These are phyloP conservation scores for Lordiphosa mommai DNA, from an alignment of 1,140 invertebrate species.

Conservation along the genomic window DNA sequence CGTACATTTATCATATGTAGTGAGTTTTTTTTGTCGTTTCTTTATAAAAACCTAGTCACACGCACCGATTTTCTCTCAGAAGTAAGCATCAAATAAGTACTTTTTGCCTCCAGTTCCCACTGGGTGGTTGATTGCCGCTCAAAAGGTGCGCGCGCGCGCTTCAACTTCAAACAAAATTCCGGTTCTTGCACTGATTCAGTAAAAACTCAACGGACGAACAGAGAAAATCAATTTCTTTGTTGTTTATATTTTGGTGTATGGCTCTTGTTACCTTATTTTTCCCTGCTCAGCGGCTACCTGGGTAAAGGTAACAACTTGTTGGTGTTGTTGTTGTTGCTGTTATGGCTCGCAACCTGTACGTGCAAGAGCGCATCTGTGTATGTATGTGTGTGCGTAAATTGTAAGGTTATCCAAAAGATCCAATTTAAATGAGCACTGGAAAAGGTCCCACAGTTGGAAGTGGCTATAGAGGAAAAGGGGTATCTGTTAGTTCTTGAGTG, in stretches of 20 bases:
- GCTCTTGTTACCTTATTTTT: slow-evolving; percentile 44
- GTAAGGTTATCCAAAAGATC: slow-evolving; percentile 48
- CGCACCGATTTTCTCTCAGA: too few relatives aligned
- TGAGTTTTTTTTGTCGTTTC: too few relatives aligned
- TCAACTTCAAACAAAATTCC: slow-evolving; percentile 69
- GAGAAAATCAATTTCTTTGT: slow-evolving; percentile 76
- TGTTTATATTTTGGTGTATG: slow-evolving; percentile 40
- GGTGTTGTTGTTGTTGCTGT: slow-evolving; percentile 11
- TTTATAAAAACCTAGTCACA: too few relatives aligned
- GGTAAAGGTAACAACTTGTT: slow-evolving; percentile 15
- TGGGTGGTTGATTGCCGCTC: slow-evolving; percentile 12
- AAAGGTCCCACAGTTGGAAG: slow-evolving; percentile 25
- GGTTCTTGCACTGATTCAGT: slow-evolving; percentile 69
- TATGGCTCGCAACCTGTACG: slow-evolving; percentile 13
- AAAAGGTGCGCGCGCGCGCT: slow-evolving; percentile 42
- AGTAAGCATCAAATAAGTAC: too few relatives aligned
- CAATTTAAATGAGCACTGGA: slow-evolving; percentile 61
- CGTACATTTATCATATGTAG: too few relatives aligned
- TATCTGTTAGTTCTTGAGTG: neutral
- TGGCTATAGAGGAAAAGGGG: slow-evolving; percentile 15
- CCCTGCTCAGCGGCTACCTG: slow-evolving; percentile 43
- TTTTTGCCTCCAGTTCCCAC: neutral
- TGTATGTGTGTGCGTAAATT: slow-evolving; percentile 18
- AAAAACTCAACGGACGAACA: slow-evolving; percentile 48
- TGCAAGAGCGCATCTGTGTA: slow-evolving; percentile 2